These are phyloP conservation scores for Axis porcinus DNA, from an alignment of 2,113 vertebrate species.

Conservation along the genomic window DNA sequence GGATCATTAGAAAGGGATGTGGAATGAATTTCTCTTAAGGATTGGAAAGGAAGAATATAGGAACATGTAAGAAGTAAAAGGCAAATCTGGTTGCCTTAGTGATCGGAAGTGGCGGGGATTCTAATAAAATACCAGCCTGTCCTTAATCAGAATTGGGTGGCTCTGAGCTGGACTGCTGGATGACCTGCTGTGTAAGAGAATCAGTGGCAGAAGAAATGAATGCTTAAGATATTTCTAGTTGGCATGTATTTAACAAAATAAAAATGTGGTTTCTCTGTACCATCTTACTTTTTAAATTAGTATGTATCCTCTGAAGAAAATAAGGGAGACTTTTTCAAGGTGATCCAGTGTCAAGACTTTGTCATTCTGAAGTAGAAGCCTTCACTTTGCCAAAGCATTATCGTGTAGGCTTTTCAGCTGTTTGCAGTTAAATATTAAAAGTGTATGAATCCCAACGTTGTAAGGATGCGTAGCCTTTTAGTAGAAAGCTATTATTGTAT, in stretches of 20 bases:
- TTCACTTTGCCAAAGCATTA: neutral
- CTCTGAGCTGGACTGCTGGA: neutral
- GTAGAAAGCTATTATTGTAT: constrained; percentile 6
- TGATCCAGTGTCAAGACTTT: neutral
- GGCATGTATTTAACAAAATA: constrained; percentile 22
- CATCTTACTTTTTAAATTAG: constrained; percentile 29
- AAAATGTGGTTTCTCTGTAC: neutral
- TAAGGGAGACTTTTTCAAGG: neutral
- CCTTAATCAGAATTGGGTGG: constrained; percentile 15
- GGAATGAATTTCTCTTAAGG: constrained; percentile 19
- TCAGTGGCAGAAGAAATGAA: neutral
- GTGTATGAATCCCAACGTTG: neutral
- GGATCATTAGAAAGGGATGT: constrained; percentile 15
- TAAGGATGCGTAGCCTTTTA: neutral
- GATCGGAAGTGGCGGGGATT: constrained; percentile 3
- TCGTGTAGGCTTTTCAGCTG: neutral
- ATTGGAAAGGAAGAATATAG: neutral
- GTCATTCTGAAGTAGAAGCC: neutral
- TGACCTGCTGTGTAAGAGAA: neutral
- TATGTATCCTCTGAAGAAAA: constrained; percentile 27
- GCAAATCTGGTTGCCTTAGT: neutral
- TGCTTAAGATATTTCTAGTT: neutral
- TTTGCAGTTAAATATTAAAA: constrained; percentile 21
- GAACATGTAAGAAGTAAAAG: neutral
- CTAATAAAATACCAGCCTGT: neutral